Evolutionary conservation across 64 coral and sea anemone species (phyloP).

Genomic region (Orbicella faveolata): DNA sequence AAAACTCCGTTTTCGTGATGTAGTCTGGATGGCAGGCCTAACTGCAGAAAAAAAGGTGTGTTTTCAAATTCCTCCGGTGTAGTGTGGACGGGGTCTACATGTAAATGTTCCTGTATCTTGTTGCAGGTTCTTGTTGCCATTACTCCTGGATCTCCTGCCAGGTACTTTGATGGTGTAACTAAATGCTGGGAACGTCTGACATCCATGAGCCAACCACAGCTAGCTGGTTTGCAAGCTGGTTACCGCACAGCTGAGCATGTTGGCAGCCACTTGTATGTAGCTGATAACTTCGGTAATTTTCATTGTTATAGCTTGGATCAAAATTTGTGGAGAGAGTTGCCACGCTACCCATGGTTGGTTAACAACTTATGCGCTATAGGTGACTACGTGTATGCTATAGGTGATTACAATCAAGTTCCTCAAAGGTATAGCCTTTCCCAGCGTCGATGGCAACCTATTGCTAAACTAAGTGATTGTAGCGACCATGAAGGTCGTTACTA

Average conservation of each 20-base stretch:
- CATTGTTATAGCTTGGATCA: not conserved
- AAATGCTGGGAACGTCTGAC: not conserved
- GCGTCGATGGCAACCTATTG: not conserved
- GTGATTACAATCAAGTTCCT: not conserved
- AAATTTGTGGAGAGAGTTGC: not conserved
- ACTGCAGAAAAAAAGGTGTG: too few species aligned
- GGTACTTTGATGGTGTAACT: conserved; percentile 2
- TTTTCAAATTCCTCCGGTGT: too few species aligned
- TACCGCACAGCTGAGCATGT: not conserved
- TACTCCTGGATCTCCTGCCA: not conserved
- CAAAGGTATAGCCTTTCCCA: conserved; percentile 1
- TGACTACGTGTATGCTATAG: not conserved
- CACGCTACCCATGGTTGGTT: not conserved
- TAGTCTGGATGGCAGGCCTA: too few species aligned
- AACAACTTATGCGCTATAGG: not conserved
- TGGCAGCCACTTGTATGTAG: conserved; percentile 13
- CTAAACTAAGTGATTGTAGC: too few species aligned
- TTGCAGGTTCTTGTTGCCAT: conserved; percentile 27
- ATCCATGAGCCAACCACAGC: not conserved
- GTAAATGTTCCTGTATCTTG: not conserved
- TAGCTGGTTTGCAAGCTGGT: too few species aligned
- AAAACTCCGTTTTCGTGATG: too few species aligned
- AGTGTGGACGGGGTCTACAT: too few species aligned
- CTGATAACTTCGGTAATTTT: too few species aligned
- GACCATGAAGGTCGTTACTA: too few species aligned